A percentile compares a stretch with the other conserved stretches of the same genome.
phyloP scores from a whole-genome alignment of 92 coral and sea anemone species.

The Anthopleura xanthogrammica region DNA sequence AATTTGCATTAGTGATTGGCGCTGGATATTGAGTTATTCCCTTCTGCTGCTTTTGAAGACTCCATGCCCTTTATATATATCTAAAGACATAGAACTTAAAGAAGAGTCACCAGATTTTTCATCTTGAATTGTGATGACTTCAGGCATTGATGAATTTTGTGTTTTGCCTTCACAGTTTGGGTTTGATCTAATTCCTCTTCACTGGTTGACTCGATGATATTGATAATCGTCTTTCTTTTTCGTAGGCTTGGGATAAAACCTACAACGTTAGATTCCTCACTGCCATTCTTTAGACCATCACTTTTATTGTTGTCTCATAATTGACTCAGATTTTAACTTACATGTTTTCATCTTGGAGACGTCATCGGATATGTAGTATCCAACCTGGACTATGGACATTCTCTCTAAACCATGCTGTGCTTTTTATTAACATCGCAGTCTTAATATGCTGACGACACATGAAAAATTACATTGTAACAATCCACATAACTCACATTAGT shows the following conservation, averaged over 20 bases:
- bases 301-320: neutral
- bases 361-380: neutral
- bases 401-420: too few species aligned
- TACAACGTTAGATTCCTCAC: conserved; percentile 10
- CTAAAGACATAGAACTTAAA: neutral
- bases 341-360: neutral
- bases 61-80: conserved; percentile 4
- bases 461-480: neutral
- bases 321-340: neutral
- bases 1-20: neutral
- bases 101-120: neutral
- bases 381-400: neutral
- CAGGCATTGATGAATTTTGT: neutral
- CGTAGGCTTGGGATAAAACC: neutral
- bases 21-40: conserved; percentile 14
- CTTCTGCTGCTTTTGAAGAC: conserved; percentile 8
- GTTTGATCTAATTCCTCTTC: neutral
- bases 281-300: neutral
- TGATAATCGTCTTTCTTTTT: neutral
- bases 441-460: neutral
- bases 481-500: neutral
- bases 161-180: neutral
- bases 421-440: neutral
- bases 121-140: neutral
- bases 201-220: neutral